Evolutionary conservation across 23 tunicate species (phyloP).

Genomic region (Clavelina lepadiformis): DNA sequence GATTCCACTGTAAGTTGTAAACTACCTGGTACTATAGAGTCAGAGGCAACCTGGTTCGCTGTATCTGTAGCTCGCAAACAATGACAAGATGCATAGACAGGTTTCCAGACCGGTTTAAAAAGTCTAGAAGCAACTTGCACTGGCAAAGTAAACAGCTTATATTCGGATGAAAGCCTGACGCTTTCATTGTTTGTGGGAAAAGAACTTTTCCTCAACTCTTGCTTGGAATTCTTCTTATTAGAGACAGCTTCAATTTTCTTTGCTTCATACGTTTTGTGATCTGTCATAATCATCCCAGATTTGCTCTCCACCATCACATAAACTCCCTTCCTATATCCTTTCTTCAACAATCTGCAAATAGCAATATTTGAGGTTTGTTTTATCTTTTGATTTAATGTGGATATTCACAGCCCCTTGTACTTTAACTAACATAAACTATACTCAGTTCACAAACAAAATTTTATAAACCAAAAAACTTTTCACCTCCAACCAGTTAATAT

Average conservation of each 20-base stretch:
- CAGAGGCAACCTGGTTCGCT: too few species aligned
- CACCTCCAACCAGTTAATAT: conserved; percentile 53
- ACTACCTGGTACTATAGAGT: too few species aligned
- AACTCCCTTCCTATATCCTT: conserved; percentile 3
- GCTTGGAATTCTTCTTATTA: neutral
- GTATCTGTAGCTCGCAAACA: neutral
- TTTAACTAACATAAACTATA: too few species aligned
- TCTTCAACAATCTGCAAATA: conserved; percentile 9
- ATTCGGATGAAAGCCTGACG: too few species aligned
- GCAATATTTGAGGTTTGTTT: neutral
- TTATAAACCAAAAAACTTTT: too few species aligned
- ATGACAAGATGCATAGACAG: neutral
- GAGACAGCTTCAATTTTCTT: neutral
- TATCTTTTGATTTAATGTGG: too few species aligned
- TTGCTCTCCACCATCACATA: neutral
- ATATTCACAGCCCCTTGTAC: too few species aligned
- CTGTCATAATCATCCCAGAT: conserved; percentile 12
- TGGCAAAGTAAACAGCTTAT: neutral
- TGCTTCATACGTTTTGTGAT: conserved; percentile 9
- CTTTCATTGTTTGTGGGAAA: neutral
- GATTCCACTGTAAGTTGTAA: too few species aligned
- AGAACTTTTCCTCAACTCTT: neutral
- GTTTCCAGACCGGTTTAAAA: neutral
- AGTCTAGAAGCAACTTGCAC: neutral
- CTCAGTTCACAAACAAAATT: neutral